These are phyloP conservation scores for Drosophila arawakana DNA, from an alignment of 1,140 invertebrate species.

Conservation along the genomic window DNA sequence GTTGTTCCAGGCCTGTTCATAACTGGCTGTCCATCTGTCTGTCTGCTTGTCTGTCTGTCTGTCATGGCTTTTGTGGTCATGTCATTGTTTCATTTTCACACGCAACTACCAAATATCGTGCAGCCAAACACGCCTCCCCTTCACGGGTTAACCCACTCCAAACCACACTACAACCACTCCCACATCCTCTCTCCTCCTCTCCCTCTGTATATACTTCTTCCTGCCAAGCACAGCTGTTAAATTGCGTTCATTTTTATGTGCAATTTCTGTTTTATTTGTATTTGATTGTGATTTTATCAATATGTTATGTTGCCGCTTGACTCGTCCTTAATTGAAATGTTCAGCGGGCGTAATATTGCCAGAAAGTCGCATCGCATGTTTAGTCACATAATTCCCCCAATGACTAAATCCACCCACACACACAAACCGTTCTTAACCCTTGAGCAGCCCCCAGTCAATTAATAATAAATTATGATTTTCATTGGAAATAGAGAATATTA, in stretches of 20 bases:
- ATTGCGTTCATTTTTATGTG: slow-evolving; percentile 79
- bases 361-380: slow-evolving; percentile 40
- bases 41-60: slow-evolving; percentile 19
- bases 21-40: slow-evolving; percentile 7
- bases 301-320: slow-evolving; percentile 50
- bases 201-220: background rate
- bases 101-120: slow-evolving; percentile 56
- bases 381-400: slow-evolving; percentile 54
- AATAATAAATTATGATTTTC: slow-evolving; percentile 81
- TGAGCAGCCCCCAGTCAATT: slow-evolving; percentile 62
- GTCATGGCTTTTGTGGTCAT: slow-evolving; percentile 68
- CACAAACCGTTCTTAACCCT: slow-evolving; percentile 37
- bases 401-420: slow-evolving; percentile 3
- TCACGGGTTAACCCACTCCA: slow-evolving; percentile 12
- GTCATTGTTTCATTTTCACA: slow-evolving; percentile 80
- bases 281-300: slow-evolving; percentile 80
- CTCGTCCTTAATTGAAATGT: slow-evolving; percentile 74
- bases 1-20: slow-evolving; percentile 9
- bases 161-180: no score
- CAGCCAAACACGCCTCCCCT: slow-evolving; percentile 14
- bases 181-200: background rate
- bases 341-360: slow-evolving; percentile 47
- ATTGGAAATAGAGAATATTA: slow-evolving; percentile 47
- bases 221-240: slow-evolving; percentile 55
- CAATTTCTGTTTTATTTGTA: slow-evolving; percentile 81